phyloP scores from a whole-genome alignment of 2,113 vertebrate species.

The Candoia aspera region DNA sequence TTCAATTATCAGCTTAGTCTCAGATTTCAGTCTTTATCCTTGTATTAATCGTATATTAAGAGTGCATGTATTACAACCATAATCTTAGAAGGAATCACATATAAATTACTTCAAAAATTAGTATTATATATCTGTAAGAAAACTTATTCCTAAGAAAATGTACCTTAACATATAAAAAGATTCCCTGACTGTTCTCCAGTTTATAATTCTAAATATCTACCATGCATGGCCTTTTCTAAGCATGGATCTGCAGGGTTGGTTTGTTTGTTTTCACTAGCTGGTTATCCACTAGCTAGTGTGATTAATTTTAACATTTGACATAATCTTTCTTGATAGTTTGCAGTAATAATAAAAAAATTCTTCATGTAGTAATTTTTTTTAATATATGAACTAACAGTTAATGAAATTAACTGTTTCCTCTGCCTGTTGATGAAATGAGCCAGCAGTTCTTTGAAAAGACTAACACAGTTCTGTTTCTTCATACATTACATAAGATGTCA shows the following conservation, averaged over 20 bases:
- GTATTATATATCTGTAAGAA: neutral
- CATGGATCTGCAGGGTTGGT: neutral
- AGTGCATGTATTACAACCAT: neutral
- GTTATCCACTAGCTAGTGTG: neutral
- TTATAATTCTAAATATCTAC: neutral
- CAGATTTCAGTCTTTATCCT: conserved; percentile 30
- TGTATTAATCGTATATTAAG: conserved; percentile 13
- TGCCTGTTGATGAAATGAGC: neutral
- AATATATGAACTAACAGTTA: neutral
- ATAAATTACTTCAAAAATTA: neutral
- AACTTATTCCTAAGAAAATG: neutral
- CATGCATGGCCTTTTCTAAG: neutral
- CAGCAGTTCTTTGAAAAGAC: neutral
- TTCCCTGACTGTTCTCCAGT: neutral
- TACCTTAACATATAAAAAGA: neutral
- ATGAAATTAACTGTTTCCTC: neutral
- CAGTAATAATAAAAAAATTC: neutral
- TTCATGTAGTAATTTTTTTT: neutral
- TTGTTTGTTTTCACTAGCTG: neutral
- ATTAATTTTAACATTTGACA: neutral
- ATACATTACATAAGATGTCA: neutral
- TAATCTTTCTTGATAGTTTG: conserved; percentile 11
- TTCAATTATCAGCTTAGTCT: neutral
- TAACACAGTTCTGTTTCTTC: neutral
- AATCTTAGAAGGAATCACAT: neutral